Conservation (phyloP, 2,797 vertebrate species). For the Enteromius afrohamiltoni region DNA sequence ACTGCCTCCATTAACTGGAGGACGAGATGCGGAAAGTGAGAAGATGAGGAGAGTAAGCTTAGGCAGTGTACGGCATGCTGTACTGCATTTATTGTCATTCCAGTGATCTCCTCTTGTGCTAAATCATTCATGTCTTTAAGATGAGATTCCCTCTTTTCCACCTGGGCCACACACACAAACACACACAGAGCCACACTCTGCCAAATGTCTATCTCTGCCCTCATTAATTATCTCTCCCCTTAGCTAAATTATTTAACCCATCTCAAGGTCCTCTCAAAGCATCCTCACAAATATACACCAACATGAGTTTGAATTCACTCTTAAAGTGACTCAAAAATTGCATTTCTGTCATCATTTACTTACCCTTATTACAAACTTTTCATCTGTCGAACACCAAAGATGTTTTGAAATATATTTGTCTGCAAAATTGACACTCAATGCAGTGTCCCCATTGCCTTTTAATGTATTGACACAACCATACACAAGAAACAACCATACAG, state of each 20-base stretch:
- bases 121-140: slow-evolving; percentile 79
- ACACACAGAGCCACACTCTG: slow-evolving; percentile 50
- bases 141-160: slow-evolving; percentile 70
- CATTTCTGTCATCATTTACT: background rate
- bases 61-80: slow-evolving; percentile 47
- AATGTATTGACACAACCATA: background rate
- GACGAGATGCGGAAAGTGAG: slow-evolving; percentile 22
- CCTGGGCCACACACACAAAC: slow-evolving; percentile 44
- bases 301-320: background rate
- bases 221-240: slow-evolving; percentile 80
- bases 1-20: slow-evolving; percentile 53
- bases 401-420: background rate
- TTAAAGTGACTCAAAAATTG: background rate
- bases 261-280: slow-evolving; percentile 64
- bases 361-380: background rate
- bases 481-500: background rate
- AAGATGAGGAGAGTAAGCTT: slow-evolving; percentile 44
- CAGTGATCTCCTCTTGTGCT: slow-evolving; percentile 72
- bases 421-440: background rate
- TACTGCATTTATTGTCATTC: slow-evolving; percentile 73
- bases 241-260: slow-evolving; percentile 78
- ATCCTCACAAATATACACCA: slow-evolving; percentile 23
- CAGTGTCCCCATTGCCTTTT: background rate
- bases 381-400: background rate
- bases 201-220: slow-evolving; percentile 76